Evolutionary conservation across 2,113 vertebrate genomes (phyloP).

Genomic region (Syrrhaptes paradoxus): DNA sequence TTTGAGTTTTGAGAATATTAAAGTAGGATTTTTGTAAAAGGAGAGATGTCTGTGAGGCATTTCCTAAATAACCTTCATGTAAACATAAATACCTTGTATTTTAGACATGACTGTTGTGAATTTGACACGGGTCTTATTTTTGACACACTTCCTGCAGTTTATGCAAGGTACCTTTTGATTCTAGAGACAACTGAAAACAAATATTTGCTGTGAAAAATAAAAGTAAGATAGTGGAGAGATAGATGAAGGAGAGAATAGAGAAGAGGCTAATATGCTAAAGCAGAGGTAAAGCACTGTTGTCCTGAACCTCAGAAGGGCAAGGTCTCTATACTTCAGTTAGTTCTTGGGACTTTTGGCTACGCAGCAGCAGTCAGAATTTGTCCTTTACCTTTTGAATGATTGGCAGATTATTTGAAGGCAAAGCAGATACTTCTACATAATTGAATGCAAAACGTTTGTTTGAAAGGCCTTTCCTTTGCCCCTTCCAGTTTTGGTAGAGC

Average conservation of each 20-base stretch:
- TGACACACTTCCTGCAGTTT: neutral
- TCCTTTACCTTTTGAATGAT: slow-evolving; percentile 6
- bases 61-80: neutral
- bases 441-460: slow-evolving; percentile 33
- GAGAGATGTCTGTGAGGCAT: neutral
- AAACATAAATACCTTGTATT: neutral
- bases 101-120: neutral
- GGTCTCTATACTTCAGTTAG: neutral
- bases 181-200: neutral
- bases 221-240: neutral
- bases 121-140: neutral
- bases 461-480: slow-evolving; percentile 16
- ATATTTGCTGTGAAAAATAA: neutral
- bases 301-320: neutral
- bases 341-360: neutral
- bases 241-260: neutral
- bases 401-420: slow-evolving; percentile 49
- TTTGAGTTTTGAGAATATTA: neutral
- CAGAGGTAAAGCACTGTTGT: neutral
- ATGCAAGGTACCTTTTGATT: neutral
- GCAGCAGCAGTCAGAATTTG: neutral
- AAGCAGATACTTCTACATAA: slow-evolving; percentile 26
- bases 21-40: neutral
- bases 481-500: slow-evolving; percentile 17
- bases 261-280: neutral